phyloP scores from a whole-genome alignment of 2,113 vertebrate species.

The Bostrychus sinensis region DNA sequence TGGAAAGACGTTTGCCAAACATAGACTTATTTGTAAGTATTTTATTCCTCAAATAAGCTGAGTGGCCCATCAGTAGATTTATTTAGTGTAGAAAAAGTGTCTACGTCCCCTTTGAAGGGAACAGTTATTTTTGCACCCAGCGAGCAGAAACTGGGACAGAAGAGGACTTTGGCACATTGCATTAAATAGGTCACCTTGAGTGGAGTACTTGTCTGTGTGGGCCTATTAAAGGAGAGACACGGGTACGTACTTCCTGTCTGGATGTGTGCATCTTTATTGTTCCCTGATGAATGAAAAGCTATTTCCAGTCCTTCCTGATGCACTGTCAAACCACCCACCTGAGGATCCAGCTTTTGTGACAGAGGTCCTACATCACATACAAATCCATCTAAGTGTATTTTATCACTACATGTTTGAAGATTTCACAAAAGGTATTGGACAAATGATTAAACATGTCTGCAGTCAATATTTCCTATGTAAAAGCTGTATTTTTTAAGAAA shows the following conservation, averaged over 20 bases:
- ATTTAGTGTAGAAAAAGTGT: slow-evolving; percentile 35
- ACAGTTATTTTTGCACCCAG: slow-evolving; percentile 73
- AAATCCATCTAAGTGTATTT: not conserved
- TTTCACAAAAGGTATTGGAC: not conserved
- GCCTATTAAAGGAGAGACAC: slow-evolving; percentile 56
- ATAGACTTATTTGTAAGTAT: slow-evolving; percentile 5
- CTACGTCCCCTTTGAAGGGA: slow-evolving; percentile 50
- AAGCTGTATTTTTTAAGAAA: no score
- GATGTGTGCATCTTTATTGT: slow-evolving; percentile 35
- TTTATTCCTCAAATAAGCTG: slow-evolving; percentile 42
- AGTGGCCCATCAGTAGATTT: slow-evolving; percentile 49
- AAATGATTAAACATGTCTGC: no score
- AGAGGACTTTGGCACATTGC: slow-evolving; percentile 58
- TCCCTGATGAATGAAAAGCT: slow-evolving; percentile 41
- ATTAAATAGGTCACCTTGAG: slow-evolving; percentile 81
- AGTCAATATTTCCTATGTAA: no score
- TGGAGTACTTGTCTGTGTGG: slow-evolving; percentile 54
- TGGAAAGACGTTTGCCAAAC: not conserved
- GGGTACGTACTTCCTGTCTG: slow-evolving; percentile 36
- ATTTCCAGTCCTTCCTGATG: slow-evolving; percentile 49
- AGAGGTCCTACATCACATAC: not conserved
- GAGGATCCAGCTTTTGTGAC: slow-evolving; percentile 33
- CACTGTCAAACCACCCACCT: slow-evolving; percentile 31
- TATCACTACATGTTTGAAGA: not conserved
- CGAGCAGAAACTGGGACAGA: slow-evolving; percentile 71